Evolutionary conservation across 2,888 invertebrate species (phyloP).

Genomic region (Auanema sp.): DNA sequence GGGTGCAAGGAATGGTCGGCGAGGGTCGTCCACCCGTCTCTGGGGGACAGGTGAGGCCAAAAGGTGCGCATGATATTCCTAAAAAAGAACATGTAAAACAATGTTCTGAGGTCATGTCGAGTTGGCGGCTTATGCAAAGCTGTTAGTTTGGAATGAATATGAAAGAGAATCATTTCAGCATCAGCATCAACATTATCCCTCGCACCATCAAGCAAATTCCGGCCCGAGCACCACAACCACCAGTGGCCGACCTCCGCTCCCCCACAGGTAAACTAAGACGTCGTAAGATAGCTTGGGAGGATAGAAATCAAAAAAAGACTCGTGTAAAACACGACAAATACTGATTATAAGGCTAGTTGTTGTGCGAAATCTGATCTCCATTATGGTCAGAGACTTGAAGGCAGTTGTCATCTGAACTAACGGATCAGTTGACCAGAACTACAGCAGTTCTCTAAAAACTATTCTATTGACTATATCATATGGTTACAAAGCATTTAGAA

Average conservation of each 20-base stretch:
- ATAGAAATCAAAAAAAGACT: not conserved
- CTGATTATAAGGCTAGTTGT: too few relatives aligned
- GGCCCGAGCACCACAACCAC: conserved; percentile 56
- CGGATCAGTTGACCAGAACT: too few relatives aligned
- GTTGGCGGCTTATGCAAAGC: too few relatives aligned
- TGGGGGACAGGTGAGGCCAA: conserved; percentile 39
- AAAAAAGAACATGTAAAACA: not conserved
- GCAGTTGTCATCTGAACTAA: too few relatives aligned
- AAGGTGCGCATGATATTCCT: conserved; percentile 28
- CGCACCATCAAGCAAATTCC: conserved; percentile 35
- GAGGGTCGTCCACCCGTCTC: conserved; percentile 26
- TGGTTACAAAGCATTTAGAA: too few relatives aligned
- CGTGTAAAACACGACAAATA: too few relatives aligned
- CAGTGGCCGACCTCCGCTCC: conserved; percentile 58
- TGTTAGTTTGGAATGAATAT: not conserved
- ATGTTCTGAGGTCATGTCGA: not conserved
- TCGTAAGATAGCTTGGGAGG: too few relatives aligned
- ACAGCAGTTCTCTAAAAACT: too few relatives aligned
- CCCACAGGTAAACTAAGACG: conserved; percentile 34
- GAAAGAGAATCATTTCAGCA: conserved; percentile 10
- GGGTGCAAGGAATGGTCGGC: conserved; percentile 58
- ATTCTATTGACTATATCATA: too few relatives aligned
- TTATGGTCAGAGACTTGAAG: too few relatives aligned
- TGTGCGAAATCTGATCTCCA: too few relatives aligned
- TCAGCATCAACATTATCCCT: conserved; percentile 20